Evolutionary conservation across 2,888 invertebrate genomes (phyloP).

Genomic region (Lamellibrachia columna): DNA sequence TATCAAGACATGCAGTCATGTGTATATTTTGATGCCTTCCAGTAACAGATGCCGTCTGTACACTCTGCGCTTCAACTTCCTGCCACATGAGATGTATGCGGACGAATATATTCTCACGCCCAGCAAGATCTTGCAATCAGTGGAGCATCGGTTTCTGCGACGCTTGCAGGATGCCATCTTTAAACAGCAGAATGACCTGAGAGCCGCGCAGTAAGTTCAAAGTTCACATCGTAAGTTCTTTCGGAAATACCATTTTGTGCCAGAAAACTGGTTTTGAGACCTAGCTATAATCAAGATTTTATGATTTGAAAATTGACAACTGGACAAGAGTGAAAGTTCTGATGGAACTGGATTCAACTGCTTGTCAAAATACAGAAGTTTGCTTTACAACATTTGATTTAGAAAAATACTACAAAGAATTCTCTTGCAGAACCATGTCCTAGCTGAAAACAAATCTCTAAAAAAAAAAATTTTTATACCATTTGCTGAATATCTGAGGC

Average conservation of each 20-base stretch:
- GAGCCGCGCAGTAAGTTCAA: background rate
- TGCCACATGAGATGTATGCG: conserved; percentile 80
- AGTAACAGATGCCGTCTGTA: conserved; percentile 71
- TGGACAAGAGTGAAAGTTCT: background rate
- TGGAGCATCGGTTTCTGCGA: conserved; percentile 71
- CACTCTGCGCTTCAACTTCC: conserved; percentile 77
- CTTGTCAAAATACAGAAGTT: background rate
- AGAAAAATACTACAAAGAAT: no score
- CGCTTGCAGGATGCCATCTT: conserved; percentile 33
- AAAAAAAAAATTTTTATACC: no score
- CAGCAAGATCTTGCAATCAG: conserved; percentile 75
- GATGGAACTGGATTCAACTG: background rate
- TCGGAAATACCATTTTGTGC: background rate
- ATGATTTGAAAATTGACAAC: background rate
- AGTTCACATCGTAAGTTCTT: background rate
- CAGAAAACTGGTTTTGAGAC: background rate
- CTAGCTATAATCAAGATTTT: background rate
- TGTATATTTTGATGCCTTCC: background rate
- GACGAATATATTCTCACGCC: conserved; percentile 79
- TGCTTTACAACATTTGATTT: no score
- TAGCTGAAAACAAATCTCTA: no score
- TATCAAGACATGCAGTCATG: background rate
- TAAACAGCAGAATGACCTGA: conserved; percentile 18
- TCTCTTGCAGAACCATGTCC: no score
- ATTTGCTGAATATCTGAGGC: no score